Conservation (phyloP, 2,113 vertebrate genomes). For the Mungos mungo region DNA sequence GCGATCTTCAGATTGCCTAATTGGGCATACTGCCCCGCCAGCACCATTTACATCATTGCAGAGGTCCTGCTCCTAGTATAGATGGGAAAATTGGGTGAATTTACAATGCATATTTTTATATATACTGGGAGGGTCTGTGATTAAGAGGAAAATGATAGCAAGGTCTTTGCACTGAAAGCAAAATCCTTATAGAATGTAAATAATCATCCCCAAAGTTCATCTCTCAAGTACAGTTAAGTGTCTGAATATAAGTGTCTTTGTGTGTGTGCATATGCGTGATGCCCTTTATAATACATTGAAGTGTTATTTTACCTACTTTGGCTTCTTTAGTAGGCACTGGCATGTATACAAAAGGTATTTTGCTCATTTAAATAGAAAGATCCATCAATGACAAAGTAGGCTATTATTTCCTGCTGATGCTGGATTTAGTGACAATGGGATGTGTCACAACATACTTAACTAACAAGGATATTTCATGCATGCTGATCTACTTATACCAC, state of each 20-base stretch:
- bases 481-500: neutral
- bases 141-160: neutral
- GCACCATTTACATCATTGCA: neutral
- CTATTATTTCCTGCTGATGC: neutral
- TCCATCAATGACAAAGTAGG: neutral
- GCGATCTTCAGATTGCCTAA: neutral
- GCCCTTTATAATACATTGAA: neutral
- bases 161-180: neutral
- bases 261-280: neutral
- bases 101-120: neutral
- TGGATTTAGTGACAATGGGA: neutral
- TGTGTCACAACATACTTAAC: neutral
- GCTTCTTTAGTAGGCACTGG: neutral
- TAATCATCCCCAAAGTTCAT: neutral
- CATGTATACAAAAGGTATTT: neutral
- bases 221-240: neutral
- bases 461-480: neutral
- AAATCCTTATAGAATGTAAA: slow-evolving; percentile 5
- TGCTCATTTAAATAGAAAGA: neutral
- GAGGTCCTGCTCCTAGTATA: neutral
- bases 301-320: neutral
- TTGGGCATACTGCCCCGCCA: neutral
- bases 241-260: neutral
- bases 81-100: neutral
- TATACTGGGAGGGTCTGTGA: neutral